phyloP scores from a whole-genome alignment of 1,140 invertebrate genomes.

The Sarcophaga bullata region DNA sequence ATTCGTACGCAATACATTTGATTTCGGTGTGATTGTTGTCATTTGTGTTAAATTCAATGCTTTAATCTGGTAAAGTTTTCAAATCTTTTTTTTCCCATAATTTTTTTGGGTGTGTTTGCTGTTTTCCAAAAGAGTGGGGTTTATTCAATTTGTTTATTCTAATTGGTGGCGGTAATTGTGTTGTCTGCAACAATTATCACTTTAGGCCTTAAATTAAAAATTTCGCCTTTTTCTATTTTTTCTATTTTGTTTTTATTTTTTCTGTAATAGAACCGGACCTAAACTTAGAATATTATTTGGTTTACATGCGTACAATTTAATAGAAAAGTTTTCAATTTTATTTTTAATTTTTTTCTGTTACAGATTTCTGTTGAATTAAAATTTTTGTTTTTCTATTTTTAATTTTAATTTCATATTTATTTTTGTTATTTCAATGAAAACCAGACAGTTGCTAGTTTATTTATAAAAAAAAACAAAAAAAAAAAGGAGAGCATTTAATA shows the following conservation, averaged over 20 bases:
- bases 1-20: too few species aligned
- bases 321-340: background rate
- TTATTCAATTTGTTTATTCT: constrained; percentile 40
- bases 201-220: background rate
- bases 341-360: background rate
- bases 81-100: background rate
- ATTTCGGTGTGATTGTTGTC: constrained; percentile 16
- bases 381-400: constrained; percentile 12
- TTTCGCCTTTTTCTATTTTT: background rate
- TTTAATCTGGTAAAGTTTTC: background rate
- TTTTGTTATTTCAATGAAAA: constrained; percentile 24
- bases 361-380: too few species aligned
- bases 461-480: too few species aligned
- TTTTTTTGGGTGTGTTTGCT: constrained; percentile 28
- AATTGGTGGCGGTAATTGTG: constrained; percentile 27
- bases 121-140: background rate
- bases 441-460: background rate
- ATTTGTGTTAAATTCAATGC: constrained; percentile 17
- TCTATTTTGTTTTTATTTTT: background rate
- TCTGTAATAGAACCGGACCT: constrained; percentile 6
- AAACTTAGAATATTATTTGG: background rate
- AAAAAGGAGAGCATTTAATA: too few species aligned
- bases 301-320: too few species aligned
- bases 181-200: constrained; percentile 36
- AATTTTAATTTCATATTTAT: constrained; percentile 1